A percentile compares a stretch with the other conserved stretches of the same genome.
These are phyloP conservation scores for Metaphire vulgaris DNA, from an alignment of 1,140 invertebrate genomes.

Conservation along the genomic window DNA sequence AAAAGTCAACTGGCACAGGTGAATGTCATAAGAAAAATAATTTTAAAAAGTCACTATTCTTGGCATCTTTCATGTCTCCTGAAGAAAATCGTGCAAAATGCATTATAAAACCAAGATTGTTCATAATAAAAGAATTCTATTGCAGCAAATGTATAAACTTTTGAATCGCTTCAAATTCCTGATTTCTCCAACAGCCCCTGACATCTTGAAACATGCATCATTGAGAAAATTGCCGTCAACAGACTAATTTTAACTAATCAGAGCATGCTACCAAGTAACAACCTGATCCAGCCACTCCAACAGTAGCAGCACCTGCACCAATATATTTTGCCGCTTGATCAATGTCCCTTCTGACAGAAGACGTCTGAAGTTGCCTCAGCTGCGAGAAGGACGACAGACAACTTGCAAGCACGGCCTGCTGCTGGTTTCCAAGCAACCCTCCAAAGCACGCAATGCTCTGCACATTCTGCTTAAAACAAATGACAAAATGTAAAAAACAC, in stretches of 20 bases:
- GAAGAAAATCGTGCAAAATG: too few relatives aligned
- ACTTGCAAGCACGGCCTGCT: neutral
- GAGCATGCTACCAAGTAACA: conserved; percentile 26
- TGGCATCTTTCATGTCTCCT: too few relatives aligned
- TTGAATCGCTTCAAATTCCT: too few relatives aligned
- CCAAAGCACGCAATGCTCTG: neutral
- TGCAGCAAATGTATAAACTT: neutral
- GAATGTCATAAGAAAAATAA: too few relatives aligned
- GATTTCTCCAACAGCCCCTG: too few relatives aligned
- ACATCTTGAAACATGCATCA: neutral
- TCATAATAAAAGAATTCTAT: neutral
- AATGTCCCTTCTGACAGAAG: conserved; percentile 84
- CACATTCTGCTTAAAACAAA: neutral
- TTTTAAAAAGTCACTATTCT: too few relatives aligned
- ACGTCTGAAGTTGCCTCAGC: conserved; percentile 69
- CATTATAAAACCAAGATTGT: neutral
- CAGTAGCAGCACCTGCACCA: conserved; percentile 98
- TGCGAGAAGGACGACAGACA: conserved; percentile 9
- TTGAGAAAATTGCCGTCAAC: neutral
- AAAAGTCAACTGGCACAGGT: too few relatives aligned
- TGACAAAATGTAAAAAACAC: neutral
- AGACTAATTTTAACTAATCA: neutral
- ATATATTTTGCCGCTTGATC: conserved; percentile 99
- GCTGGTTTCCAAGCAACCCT: neutral
- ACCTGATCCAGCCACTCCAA: conserved; percentile 99